These are phyloP conservation scores for Embidobia sp. DNA, from an alignment of 2,888 invertebrate genomes.

Conservation along the genomic window DNA sequence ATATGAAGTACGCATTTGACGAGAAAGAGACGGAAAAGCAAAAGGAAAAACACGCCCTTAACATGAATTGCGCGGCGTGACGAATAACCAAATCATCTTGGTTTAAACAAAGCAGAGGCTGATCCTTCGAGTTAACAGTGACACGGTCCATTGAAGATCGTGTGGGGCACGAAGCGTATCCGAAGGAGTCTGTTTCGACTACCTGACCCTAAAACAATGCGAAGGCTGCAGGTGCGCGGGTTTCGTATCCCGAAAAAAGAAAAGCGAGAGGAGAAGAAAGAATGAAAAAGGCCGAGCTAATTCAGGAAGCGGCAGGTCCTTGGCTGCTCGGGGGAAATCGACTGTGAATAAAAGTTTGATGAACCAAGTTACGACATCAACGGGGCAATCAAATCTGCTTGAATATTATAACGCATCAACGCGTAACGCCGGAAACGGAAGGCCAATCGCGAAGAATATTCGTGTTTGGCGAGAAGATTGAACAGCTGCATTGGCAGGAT, in stretches of 20 bases:
- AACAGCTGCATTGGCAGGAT: too few relatives aligned
- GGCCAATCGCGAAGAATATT: too few relatives aligned
- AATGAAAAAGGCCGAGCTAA: conserved; percentile 8
- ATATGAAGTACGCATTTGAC: conserved; percentile 7
- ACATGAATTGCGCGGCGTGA: conserved; percentile 25
- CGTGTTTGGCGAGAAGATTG: too few relatives aligned
- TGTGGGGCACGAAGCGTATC: conserved; percentile 49
- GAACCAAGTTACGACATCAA: conserved; percentile 45
- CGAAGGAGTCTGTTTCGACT: conserved; percentile 36
- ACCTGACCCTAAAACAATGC: conserved; percentile 59
- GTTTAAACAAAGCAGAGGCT: conserved; percentile 45
- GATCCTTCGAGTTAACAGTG: conserved; percentile 43
- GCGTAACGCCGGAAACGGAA: conserved; percentile 23
- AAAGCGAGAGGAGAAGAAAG: conserved; percentile 1
- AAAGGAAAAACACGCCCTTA: neutral
- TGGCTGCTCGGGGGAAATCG: conserved; percentile 26
- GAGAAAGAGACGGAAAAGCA: neutral
- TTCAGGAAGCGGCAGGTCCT: conserved; percentile 51
- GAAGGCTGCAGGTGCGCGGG: conserved; percentile 50
- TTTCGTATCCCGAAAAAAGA: conserved; percentile 41
- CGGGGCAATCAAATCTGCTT: neutral
- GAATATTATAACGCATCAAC: conserved; percentile 22
- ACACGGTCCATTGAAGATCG: conserved; percentile 53
- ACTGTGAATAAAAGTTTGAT: conserved; percentile 52
- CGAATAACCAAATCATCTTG: conserved; percentile 42